These are phyloP conservation scores for Agrenia bidenticulata DNA, from an alignment of 2,888 invertebrate species.

Conservation along the genomic window DNA sequence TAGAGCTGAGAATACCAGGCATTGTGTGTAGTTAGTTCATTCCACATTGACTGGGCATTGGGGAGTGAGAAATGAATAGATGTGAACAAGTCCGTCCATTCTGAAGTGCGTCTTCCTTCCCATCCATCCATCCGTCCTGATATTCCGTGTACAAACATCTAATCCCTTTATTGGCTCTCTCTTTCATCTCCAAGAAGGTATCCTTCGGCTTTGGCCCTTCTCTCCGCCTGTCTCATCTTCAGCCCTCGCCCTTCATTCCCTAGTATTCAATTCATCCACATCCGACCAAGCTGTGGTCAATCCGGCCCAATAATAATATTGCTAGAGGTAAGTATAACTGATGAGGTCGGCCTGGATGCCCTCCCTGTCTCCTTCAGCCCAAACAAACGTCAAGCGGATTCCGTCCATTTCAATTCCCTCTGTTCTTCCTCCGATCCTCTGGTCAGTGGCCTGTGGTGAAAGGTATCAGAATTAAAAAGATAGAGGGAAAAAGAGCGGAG, in stretches of 20 bases:
- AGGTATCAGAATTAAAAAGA: conserved; percentile 2
- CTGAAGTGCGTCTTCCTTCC: conserved; percentile 6
- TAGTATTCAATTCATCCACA: not conserved
- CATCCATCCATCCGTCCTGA: not conserved
- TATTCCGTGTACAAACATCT: conserved; percentile 7
- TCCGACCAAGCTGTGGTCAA: not conserved
- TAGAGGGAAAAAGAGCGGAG: not conserved
- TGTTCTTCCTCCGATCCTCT: too few species aligned
- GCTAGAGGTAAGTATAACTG: too few species aligned
- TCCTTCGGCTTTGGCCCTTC: not conserved
- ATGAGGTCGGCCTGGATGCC: too few species aligned
- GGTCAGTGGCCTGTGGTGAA: not conserved
- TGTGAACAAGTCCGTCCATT: not conserved
- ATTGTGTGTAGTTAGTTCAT: conserved; percentile 5
- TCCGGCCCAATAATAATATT: too few species aligned
- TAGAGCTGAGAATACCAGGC: not conserved
- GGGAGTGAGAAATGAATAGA: not conserved
- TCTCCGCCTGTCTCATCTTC: not conserved
- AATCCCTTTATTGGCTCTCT: conserved; percentile 13
- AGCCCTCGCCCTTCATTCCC: not conserved
- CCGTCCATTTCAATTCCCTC: too few species aligned
- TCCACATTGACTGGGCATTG: conserved; percentile 4
- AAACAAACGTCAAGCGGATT: too few species aligned
- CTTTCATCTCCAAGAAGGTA: conserved; percentile 11
- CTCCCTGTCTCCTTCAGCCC: too few species aligned